Evolutionary conservation across 2,797 vertebrate genomes (phyloP).

Genomic region (Salmo trutta): DNA sequence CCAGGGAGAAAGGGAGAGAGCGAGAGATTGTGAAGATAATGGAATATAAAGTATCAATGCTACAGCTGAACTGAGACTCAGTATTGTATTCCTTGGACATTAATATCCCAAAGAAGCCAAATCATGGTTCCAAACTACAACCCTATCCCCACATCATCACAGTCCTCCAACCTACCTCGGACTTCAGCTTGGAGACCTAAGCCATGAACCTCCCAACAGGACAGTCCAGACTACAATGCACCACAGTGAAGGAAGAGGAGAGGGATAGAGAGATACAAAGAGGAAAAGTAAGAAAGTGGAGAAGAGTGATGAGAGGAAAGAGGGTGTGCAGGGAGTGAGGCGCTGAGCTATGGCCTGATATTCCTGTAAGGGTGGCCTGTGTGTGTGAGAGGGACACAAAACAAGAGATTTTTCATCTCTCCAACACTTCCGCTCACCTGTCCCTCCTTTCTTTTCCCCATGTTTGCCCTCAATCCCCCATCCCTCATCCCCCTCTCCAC

Average conservation of each 20-base stretch:
- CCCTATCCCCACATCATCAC: neutral
- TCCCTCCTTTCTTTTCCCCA: slow-evolving; percentile 1
- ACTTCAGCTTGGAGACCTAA: neutral
- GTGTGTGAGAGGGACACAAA: neutral
- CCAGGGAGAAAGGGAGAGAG: neutral
- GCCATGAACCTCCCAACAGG: neutral
- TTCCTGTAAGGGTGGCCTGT: neutral
- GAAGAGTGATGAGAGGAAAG: neutral
- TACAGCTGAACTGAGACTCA: neutral
- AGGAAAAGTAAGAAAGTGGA: slow-evolving; percentile 1
- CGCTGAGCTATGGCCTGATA: neutral
- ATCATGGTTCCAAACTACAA: neutral
- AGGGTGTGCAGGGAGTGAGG: slow-evolving; percentile 8
- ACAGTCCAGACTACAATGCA: too few relatives aligned
- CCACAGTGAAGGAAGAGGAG: neutral
- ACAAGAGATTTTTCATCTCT: neutral
- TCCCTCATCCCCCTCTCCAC: slow-evolving; percentile 7
- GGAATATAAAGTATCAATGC: neutral
- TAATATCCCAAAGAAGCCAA: neutral
- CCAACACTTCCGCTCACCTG: neutral
- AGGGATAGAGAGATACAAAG: neutral
- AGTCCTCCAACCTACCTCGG: neutral
- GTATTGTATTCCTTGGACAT: neutral
- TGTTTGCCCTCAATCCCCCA: neutral
- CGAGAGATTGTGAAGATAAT: neutral